These are phyloP conservation scores for Strix occidentalis DNA, from an alignment of 2,797 vertebrate species.

Conservation along the genomic window DNA sequence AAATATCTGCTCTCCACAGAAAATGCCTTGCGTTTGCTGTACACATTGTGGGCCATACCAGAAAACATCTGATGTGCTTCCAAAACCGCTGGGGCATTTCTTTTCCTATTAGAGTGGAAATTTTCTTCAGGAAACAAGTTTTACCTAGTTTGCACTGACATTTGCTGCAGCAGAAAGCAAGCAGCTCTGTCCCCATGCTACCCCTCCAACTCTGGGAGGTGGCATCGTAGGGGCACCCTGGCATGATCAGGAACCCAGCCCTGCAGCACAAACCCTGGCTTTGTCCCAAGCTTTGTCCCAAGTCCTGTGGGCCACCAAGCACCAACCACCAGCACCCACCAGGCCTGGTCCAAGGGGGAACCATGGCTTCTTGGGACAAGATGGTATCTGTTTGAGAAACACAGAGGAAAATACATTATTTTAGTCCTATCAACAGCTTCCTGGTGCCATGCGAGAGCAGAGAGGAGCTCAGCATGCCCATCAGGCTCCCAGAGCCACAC, in stretches of 20 bases:
- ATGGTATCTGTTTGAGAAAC: background rate
- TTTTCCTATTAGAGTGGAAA: slow-evolving; percentile 18
- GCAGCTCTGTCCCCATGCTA: background rate
- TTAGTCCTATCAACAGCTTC: background rate
- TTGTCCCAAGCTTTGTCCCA: background rate
- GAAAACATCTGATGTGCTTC: slow-evolving; percentile 44
- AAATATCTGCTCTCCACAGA: slow-evolving; percentile 31
- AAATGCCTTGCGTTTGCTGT: background rate
- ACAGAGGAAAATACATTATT: background rate
- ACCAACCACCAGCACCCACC: background rate
- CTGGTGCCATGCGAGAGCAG: fast-evolving
- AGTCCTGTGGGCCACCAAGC: background rate
- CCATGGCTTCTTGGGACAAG: background rate
- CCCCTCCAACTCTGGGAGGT: background rate
- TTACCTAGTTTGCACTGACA: slow-evolving; percentile 22
- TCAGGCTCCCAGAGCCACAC: background rate
- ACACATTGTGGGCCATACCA: slow-evolving; percentile 10
- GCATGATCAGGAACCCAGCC: background rate
- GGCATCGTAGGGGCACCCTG: background rate
- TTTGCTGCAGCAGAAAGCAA: background rate
- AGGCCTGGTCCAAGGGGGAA: background rate
- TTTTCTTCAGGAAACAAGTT: slow-evolving; percentile 29
- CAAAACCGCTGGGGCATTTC: background rate
- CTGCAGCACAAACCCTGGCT: background rate
- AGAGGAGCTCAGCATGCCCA: background rate